phyloP scores from a whole-genome alignment of 2,888 invertebrate species.

The Anticlea derivata region DNA sequence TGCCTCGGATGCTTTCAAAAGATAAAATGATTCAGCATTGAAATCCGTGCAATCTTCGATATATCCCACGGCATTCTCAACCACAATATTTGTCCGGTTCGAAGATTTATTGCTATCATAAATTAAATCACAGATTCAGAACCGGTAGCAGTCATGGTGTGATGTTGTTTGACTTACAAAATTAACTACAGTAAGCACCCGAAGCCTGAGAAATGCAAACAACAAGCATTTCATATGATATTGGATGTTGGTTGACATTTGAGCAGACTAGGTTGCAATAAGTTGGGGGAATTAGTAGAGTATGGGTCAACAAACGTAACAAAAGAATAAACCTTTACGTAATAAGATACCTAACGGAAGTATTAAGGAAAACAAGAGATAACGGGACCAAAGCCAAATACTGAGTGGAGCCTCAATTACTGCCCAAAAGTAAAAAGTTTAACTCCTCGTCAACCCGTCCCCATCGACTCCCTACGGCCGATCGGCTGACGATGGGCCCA shows the following conservation, averaged over 20 bases:
- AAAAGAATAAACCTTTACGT: neutral
- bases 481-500: too few relatives aligned
- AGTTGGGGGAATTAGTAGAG: conserved; percentile 10
- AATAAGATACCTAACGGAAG: conserved; percentile 10
- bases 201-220: conserved; percentile 19
- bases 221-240: conserved; percentile 18
- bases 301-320: conserved; percentile 6
- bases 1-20: conserved; percentile 41
- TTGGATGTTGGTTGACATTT: conserved; percentile 28
- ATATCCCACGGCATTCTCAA: conserved; percentile 41
- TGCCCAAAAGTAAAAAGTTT: neutral
- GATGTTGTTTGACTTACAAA: conserved; percentile 4
- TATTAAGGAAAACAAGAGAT: neutral
- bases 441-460: too few relatives aligned
- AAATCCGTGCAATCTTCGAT: conserved; percentile 36
- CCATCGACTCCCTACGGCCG: too few relatives aligned
- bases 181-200: neutral
- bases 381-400: neutral
- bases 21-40: conserved; percentile 34
- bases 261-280: conserved; percentile 25
- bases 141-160: neutral
- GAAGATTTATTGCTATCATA: conserved; percentile 39
- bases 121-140: conserved; percentile 33
- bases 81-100: conserved; percentile 42
- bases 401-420: neutral